Percentiles rank a stretch among this genome's conserved stretches.
Evolutionary conservation across 2,113 vertebrate genomes (phyloP).

Genomic region (Apodemus speciosus): DNA sequence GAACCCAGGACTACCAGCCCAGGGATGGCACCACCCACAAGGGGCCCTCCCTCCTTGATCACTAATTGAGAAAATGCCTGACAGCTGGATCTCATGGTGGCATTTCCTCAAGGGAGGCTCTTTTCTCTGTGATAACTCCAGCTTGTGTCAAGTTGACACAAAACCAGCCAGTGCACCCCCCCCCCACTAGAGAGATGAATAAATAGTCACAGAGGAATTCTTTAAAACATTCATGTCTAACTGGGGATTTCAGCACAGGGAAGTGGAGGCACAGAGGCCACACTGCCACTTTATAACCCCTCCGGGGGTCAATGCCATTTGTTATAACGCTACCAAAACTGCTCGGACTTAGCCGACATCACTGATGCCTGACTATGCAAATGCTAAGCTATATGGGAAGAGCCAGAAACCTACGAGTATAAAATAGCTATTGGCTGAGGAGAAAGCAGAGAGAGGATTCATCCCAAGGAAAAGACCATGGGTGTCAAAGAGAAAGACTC

Average conservation of each 20-base stretch:
- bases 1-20: too few species aligned
- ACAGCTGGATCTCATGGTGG: too few species aligned
- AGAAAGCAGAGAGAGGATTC: background rate
- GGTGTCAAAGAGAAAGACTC: background rate
- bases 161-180: too few species aligned
- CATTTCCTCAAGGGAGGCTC: too few species aligned
- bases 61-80: too few species aligned
- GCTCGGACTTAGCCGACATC: background rate
- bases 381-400: background rate
- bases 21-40: too few species aligned
- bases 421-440: background rate
- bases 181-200: background rate
- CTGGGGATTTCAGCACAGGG: background rate
- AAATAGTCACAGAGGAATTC: background rate
- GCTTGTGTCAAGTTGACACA: too few species aligned
- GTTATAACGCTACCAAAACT: background rate
- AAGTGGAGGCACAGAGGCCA: background rate
- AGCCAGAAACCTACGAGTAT: background rate
- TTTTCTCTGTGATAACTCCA: too few species aligned
- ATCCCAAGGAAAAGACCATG: background rate
- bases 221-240: background rate
- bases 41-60: too few species aligned
- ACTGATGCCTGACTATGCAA: background rate
- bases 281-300: background rate
- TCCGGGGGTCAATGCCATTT: background rate